Conservation (phyloP, 2,113 vertebrate species). For the Atlantisia rogersi region DNA sequence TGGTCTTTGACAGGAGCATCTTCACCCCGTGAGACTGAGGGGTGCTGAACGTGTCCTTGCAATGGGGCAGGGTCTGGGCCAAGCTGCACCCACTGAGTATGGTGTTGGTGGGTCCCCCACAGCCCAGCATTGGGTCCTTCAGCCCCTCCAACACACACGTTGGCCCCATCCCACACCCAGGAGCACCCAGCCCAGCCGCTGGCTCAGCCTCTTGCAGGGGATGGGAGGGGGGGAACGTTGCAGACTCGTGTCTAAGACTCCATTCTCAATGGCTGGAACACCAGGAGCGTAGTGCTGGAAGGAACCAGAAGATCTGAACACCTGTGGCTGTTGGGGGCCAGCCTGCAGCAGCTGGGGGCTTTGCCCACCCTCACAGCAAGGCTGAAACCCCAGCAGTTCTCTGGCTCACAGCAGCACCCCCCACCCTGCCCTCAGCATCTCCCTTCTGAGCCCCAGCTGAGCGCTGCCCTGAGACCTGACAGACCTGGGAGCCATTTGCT, state of each 20-base stretch:
- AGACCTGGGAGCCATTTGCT: background rate
- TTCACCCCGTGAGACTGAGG: background rate
- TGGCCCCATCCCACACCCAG: fast-evolving
- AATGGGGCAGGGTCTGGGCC: background rate
- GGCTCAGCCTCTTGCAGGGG: background rate
- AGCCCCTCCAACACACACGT: fast-evolving
- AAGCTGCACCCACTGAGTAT: too few relatives aligned
- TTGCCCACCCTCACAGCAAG: background rate
- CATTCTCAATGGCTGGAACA: background rate
- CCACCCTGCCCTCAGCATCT: fast-evolving
- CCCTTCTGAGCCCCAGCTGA: background rate
- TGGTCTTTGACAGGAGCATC: background rate
- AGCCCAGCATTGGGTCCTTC: background rate
- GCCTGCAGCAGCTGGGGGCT: background rate
- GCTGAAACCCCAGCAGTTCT: too few relatives aligned
- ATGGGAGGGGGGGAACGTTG: background rate
- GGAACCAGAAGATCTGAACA: background rate
- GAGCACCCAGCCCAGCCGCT: background rate
- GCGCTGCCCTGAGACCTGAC: background rate
- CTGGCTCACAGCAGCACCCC: background rate
- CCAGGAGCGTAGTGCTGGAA: background rate
- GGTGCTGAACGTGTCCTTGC: fast-evolving
- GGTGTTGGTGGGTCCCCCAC: background rate
- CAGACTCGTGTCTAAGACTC: fast-evolving
- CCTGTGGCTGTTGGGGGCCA: fast-evolving